These are phyloP conservation scores for Chaetura pelagica DNA, from an alignment of 2,113 vertebrate genomes.

Conservation along the genomic window DNA sequence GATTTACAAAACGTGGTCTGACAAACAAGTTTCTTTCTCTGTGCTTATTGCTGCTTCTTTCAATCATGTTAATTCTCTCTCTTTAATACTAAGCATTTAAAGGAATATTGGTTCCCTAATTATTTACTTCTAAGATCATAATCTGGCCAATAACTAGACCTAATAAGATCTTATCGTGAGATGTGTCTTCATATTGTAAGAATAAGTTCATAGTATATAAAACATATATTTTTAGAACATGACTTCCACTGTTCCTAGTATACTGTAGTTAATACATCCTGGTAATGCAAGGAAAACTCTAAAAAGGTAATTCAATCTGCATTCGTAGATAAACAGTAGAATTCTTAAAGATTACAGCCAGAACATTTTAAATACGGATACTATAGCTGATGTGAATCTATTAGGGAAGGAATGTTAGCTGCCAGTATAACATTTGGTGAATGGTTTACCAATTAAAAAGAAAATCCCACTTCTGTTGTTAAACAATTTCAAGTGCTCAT, in stretches of 20 bases:
- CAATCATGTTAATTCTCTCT: not conserved
- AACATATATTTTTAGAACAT: slow-evolving; percentile 19
- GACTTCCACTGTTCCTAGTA: not conserved
- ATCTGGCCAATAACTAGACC: not conserved
- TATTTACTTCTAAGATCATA: not conserved
- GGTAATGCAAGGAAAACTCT: not conserved
- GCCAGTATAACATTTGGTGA: not conserved
- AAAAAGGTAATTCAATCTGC: not conserved
- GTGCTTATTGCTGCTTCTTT: not conserved
- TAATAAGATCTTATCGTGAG: not conserved
- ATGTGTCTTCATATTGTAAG: slow-evolving; percentile 16
- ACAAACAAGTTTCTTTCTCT: not conserved
- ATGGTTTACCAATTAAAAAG: slow-evolving; percentile 16
- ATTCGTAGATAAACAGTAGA: not conserved
- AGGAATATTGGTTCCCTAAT: not conserved
- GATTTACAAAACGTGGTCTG: not conserved
- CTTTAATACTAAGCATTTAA: not conserved
- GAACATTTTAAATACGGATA: not conserved
- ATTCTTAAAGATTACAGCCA: not conserved
- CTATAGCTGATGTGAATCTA: not conserved
- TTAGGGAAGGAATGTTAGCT: slow-evolving; percentile 11
- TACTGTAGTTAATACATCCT: not conserved
- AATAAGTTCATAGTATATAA: not conserved
- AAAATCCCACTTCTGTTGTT: slow-evolving; percentile 31
- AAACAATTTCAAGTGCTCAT: not conserved